A percentile compares a stretch with the other conserved stretches of the same genome.
phyloP scores from a whole-genome alignment of 2,113 vertebrate genomes.

The Boulengeromyrus knoepffleri region DNA sequence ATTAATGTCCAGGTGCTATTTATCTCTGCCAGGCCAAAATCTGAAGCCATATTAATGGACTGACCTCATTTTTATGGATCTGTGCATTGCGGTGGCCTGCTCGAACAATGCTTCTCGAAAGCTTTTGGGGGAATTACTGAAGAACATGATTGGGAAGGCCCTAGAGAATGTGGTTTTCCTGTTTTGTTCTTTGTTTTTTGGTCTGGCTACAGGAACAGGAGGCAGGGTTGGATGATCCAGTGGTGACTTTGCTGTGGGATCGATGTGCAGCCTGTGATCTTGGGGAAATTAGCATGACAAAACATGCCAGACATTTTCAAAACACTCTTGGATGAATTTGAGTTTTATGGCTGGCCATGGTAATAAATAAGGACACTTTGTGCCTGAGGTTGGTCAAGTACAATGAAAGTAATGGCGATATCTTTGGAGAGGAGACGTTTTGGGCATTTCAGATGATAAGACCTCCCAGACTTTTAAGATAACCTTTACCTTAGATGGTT shows the following conservation, averaged over 20 bases:
- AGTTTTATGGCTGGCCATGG: background rate
- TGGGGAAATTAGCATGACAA: slow-evolving; percentile 31
- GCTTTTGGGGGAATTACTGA: slow-evolving; percentile 26
- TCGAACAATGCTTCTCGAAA: background rate
- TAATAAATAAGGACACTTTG: background rate
- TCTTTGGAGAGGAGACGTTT: background rate
- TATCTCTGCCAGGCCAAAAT: background rate
- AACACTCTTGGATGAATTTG: background rate
- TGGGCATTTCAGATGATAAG: background rate
- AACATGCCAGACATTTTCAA: background rate
- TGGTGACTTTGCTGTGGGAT: slow-evolving; percentile 38
- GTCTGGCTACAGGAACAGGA: slow-evolving; percentile 48
- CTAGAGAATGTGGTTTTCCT: slow-evolving; percentile 47
- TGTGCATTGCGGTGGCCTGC: background rate
- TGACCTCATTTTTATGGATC: background rate
- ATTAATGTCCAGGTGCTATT: background rate
- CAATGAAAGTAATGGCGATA: background rate
- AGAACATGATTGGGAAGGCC: slow-evolving; percentile 24
- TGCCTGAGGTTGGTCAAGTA: background rate
- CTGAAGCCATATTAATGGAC: background rate
- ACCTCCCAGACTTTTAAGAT: background rate
- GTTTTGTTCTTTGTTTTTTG: slow-evolving; percentile 47
- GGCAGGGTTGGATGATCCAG: slow-evolving; percentile 26
- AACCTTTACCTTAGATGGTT: background rate
- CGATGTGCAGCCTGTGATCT: background rate